These are phyloP conservation scores for Drosophila borealis DNA, from an alignment of 2,888 invertebrate species.

Conservation along the genomic window DNA sequence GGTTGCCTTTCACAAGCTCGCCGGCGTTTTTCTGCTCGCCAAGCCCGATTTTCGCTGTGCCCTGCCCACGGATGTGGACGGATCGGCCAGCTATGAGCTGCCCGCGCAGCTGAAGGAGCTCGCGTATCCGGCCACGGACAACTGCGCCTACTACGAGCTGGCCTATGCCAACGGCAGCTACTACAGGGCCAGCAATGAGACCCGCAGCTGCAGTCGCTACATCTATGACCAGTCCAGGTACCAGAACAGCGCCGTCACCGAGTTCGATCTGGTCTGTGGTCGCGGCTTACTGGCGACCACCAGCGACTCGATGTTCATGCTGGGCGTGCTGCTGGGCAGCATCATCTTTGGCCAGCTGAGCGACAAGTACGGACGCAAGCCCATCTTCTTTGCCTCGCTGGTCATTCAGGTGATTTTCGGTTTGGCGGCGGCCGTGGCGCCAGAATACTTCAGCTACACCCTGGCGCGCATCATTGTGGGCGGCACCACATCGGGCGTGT, in stretches of 20 bases:
- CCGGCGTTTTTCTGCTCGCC: constrained; percentile 89
- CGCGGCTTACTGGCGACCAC: constrained; percentile 88
- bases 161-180: constrained; percentile 76
- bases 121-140: constrained; percentile 86
- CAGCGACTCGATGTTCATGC: constrained; percentile 88
- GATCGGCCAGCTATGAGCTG: constrained; percentile 83
- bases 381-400: constrained; percentile 90
- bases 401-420: constrained; percentile 90
- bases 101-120: constrained; percentile 85
- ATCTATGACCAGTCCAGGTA: constrained; percentile 88
- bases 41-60: constrained; percentile 88
- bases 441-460: constrained; percentile 89
- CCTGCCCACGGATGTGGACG: constrained; percentile 86
- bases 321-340: constrained; percentile 90
- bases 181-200: constrained; percentile 64
- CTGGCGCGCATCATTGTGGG: constrained; percentile 89
- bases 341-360: constrained; percentile 90
- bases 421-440: constrained; percentile 88
- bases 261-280: constrained; percentile 90
- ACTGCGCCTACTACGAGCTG: constrained; percentile 86
- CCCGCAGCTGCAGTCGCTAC: constrained; percentile 86
- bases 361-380: constrained; percentile 90
- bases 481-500: constrained; percentile 91
- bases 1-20: constrained; percentile 90
- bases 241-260: constrained; percentile 88